A percentile compares a stretch with the other conserved stretches of the same genome.
Evolutionary conservation across 2,797 vertebrate species (phyloP).

Genomic region (Halcyon smyrnensis): DNA sequence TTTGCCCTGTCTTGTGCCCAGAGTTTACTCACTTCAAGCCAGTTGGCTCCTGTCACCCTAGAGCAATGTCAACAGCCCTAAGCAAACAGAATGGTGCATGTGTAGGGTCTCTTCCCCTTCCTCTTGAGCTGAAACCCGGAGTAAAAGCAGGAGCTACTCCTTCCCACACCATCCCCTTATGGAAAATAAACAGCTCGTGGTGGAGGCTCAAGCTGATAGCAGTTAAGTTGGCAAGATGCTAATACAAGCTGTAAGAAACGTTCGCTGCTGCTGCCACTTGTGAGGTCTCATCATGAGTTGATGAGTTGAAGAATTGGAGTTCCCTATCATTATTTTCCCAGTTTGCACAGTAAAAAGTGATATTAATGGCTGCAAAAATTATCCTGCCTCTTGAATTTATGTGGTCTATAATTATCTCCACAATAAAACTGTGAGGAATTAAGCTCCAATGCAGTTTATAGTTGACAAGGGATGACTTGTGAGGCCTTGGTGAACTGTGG

Average conservation of each 20-base stretch:
- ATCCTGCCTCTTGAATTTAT: conserved; percentile 12
- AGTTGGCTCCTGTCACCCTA: background rate
- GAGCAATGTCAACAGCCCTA: background rate
- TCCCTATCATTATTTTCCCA: conserved; percentile 30
- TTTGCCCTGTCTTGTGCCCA: background rate
- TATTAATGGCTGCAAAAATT: background rate
- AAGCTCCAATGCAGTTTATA: background rate
- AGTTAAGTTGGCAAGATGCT: background rate
- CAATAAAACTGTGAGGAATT: conserved; percentile 33
- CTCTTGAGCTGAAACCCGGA: background rate
- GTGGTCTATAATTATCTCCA: conserved; percentile 51
- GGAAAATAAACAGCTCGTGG: background rate
- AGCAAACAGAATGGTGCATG: background rate
- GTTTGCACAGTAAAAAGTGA: conserved; percentile 4
- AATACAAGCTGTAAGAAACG: background rate
- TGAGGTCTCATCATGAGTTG: conserved; percentile 19
- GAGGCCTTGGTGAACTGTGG: background rate
- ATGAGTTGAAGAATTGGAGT: background rate
- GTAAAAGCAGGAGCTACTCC: background rate
- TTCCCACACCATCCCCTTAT: background rate
- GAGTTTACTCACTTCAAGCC: background rate
- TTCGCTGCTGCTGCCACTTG: background rate
- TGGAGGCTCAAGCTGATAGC: background rate
- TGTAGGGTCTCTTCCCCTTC: background rate
- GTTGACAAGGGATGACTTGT: conserved; percentile 8